Conservation (phyloP, 2,797 vertebrate species). For the Threskiornis aethiopicus region DNA sequence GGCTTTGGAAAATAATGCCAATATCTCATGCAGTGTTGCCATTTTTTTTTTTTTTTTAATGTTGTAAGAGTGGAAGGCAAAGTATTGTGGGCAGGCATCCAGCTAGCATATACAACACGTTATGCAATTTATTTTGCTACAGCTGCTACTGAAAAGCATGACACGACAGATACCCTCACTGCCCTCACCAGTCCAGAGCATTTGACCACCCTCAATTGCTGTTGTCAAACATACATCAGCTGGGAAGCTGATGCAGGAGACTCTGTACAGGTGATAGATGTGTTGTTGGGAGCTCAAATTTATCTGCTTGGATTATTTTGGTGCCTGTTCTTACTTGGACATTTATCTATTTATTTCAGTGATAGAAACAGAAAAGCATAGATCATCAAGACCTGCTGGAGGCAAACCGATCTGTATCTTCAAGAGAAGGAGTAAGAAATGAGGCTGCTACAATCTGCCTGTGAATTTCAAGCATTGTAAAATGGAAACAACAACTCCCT, state of each 20-base stretch:
- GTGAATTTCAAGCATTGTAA: background rate
- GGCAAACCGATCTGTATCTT: background rate
- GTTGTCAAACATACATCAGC: background rate
- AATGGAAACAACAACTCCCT: background rate
- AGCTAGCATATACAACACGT: accelerated
- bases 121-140: background rate
- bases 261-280: background rate
- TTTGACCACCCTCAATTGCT: background rate
- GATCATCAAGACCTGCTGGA: background rate
- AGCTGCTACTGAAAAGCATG: background rate
- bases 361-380: background rate
- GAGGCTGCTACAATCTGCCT: background rate
- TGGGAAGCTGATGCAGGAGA: background rate
- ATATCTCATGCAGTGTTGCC: background rate
- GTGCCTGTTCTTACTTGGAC: background rate
- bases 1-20: background rate
- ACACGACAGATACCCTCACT: accelerated
- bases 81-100: background rate
- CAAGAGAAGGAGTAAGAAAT: background rate
- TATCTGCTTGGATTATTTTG: background rate
- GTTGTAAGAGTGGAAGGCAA: background rate
- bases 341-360: background rate
- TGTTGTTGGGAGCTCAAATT: background rate
- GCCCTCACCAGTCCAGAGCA: background rate
- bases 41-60: background rate